phyloP scores from a whole-genome alignment of 2,113 vertebrate species.

The Artemisiospiza belli region DNA sequence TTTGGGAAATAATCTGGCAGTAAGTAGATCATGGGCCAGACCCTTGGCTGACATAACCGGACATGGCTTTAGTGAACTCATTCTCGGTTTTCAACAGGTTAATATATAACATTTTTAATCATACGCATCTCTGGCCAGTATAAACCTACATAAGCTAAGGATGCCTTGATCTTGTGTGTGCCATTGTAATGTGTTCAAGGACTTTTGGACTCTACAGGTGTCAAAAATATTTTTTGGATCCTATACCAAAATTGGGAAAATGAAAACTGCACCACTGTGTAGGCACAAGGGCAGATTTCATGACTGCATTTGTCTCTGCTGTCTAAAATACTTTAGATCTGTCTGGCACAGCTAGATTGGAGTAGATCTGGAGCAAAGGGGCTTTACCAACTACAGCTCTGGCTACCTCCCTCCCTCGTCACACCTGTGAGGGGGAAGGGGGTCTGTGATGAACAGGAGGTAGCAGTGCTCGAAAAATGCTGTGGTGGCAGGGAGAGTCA shows the following conservation, averaged over 20 bases:
- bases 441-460: neutral
- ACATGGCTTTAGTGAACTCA: neutral
- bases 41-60: neutral
- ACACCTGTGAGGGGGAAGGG: too few species aligned
- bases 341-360: neutral
- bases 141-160: neutral
- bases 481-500: neutral
- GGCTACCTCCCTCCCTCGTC: neutral
- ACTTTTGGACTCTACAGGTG: neutral
- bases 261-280: neutral
- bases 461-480: neutral
- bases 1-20: neutral
- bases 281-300: neutral
- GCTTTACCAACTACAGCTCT: neutral
- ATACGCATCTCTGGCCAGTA: neutral
- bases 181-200: neutral
- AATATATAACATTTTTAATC: neutral
- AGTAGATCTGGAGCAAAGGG: neutral
- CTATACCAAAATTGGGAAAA: neutral
- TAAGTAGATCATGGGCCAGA: neutral
- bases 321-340: neutral
- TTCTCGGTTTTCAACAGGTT: slow-evolving; percentile 7
- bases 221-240: neutral
- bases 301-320: neutral
- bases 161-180: neutral